Conservation (phyloP, 2,888 invertebrate genomes). For the Dicycla oo region DNA sequence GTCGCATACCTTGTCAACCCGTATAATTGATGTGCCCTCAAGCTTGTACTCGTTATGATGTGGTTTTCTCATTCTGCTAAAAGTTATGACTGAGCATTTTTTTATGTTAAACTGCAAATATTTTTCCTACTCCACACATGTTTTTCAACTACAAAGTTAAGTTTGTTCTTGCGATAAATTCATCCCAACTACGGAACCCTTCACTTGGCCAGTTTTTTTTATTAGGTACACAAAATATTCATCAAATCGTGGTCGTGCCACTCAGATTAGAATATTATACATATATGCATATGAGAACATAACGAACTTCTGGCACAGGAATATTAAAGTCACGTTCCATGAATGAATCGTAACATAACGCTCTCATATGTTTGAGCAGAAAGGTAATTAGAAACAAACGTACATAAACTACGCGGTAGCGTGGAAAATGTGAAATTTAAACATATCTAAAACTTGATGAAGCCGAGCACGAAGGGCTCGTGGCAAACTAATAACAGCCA, state of each 20-base stretch:
- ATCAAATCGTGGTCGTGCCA: not conserved
- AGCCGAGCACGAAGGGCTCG: not conserved
- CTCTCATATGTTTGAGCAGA: conserved; percentile 3
- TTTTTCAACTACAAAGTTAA: no score
- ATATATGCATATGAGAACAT: not conserved
- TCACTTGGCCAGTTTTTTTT: no score
- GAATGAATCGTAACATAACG: conserved; percentile 6
- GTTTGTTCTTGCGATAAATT: no score
- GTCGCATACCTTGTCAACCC: no score
- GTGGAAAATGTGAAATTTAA: not conserved
- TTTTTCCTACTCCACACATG: no score
- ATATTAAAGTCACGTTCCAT: conserved; percentile 14
- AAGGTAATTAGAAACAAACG: not conserved
- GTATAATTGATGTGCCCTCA: no score
- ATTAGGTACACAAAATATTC: not conserved
- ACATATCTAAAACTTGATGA: not conserved
- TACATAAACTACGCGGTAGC: not conserved
- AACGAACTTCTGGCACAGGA: not conserved
- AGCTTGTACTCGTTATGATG: no score
- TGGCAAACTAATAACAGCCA: not conserved
- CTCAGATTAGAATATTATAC: not conserved
- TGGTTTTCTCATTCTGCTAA: no score
- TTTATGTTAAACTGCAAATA: no score
- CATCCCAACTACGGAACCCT: no score
- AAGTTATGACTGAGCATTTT: no score